Conservation (phyloP, 1,140 invertebrate species). For the Pachypeltis micranthus region DNA sequence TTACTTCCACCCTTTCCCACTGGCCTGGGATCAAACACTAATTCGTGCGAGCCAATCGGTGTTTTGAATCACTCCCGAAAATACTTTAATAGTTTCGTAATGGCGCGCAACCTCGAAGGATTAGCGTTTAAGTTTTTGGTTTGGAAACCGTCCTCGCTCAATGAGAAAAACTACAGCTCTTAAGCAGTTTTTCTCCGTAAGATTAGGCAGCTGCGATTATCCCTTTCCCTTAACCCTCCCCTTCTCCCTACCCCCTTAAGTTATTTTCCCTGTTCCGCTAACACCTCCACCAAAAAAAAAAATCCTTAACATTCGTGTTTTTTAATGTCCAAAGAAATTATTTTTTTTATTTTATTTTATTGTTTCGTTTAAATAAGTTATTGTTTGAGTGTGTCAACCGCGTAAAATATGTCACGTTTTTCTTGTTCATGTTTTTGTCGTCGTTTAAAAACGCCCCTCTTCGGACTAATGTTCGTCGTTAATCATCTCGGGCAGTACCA, state of each 20-base stretch:
- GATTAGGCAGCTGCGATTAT: neutral
- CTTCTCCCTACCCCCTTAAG: slow-evolving; percentile 5
- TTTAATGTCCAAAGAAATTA: neutral
- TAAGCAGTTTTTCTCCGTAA: no score
- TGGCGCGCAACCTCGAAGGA: no score
- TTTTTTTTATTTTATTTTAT: neutral
- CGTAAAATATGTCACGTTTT: neutral
- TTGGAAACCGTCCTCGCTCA: neutral
- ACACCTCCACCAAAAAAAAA: neutral
- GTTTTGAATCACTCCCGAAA: no score
- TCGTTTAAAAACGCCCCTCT: no score
- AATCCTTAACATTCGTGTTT: neutral
- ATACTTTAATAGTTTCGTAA: no score
- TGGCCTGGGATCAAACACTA: no score
- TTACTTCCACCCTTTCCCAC: no score
- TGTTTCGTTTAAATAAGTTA: slow-evolving; percentile 16
- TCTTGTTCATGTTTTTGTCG: neutral
- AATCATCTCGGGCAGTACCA: no score
- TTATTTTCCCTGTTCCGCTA: slow-evolving; percentile 17
- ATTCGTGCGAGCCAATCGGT: no score
- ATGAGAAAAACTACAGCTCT: no score
- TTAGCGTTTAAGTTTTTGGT: no score
- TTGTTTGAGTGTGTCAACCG: slow-evolving; percentile 15
- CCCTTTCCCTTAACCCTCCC: neutral
- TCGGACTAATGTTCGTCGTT: no score